A percentile compares a stretch with the other conserved stretches of the same genome.
These are phyloP conservation scores for Drosophila mauritiana DNA, from an alignment of 1,140 invertebrate species.

Conservation along the genomic window DNA sequence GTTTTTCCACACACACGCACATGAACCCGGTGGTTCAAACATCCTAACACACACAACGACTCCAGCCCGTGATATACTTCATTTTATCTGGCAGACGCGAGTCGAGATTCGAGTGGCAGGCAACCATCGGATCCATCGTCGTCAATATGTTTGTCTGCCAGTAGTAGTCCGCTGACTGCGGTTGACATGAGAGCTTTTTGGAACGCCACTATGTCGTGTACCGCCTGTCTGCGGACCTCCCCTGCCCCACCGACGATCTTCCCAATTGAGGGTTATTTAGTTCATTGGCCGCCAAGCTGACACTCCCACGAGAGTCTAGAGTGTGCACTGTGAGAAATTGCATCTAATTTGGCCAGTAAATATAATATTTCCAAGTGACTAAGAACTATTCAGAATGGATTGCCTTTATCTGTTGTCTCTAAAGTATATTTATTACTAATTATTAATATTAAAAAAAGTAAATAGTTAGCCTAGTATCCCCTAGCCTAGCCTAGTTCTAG, in stretches of 20 bases:
- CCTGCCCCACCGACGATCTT: slow-evolving; percentile 8
- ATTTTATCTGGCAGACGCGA: slow-evolving; percentile 72
- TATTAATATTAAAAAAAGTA: too few relatives aligned
- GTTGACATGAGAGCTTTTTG: slow-evolving; percentile 72
- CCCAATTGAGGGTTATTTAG: slow-evolving; percentile 65
- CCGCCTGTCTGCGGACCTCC: slow-evolving; percentile 45
- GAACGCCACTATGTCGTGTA: slow-evolving; percentile 41
- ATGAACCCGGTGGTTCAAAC: slow-evolving; percentile 30
- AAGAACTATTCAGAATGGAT: too few relatives aligned
- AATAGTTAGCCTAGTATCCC: too few relatives aligned
- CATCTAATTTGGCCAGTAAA: background rate
- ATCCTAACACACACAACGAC: slow-evolving; percentile 13
- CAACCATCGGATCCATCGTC: slow-evolving; percentile 19
- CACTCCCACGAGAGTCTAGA: slow-evolving; percentile 20
- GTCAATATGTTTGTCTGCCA: slow-evolving; percentile 46
- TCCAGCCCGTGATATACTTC: slow-evolving; percentile 56
- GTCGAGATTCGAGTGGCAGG: slow-evolving; percentile 64
- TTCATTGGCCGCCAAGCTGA: slow-evolving; percentile 70
- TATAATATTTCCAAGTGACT: background rate
- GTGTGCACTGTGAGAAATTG: slow-evolving; percentile 1
- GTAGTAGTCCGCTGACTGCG: slow-evolving; percentile 49
- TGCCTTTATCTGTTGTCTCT: too few relatives aligned
- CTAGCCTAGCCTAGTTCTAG: too few relatives aligned
- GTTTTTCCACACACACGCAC: slow-evolving; percentile 62
- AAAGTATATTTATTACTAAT: too few relatives aligned